phyloP scores from a whole-genome alignment of 2,113 vertebrate species.

The Pteropus alecto region DNA sequence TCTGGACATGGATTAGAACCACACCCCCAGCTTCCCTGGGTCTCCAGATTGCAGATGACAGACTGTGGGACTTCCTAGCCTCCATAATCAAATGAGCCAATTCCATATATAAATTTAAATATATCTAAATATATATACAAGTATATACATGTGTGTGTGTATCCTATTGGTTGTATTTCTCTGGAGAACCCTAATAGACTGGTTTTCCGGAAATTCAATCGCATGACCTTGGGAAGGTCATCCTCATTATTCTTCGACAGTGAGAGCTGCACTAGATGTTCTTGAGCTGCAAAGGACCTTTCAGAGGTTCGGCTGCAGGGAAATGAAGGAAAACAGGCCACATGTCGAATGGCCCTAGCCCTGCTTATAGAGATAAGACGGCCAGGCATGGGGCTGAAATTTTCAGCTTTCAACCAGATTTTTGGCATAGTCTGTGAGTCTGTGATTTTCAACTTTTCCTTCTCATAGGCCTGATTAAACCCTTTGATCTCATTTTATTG shows the following conservation, averaged over 20 bases:
- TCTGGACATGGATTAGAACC: not conserved
- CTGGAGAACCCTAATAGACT: not conserved
- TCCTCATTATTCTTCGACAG: not conserved
- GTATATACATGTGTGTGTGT: not conserved
- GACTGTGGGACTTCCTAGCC: not conserved
- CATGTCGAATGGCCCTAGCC: not conserved
- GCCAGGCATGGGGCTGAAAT: not conserved
- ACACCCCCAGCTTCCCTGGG: not conserved
- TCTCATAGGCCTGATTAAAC: not conserved
- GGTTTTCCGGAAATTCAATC: not conserved
- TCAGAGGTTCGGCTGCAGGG: not conserved
- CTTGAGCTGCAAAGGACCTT: not conserved
- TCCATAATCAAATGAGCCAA: not conserved
- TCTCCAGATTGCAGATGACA: no score
- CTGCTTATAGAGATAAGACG: not conserved
- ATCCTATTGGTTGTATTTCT: not conserved
- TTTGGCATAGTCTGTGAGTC: not conserved
- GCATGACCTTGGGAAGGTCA: not conserved
- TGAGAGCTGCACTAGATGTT: not conserved
- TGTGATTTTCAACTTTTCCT: not conserved
- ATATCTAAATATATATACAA: no score
- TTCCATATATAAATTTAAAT: not conserved
- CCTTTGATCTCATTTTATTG: constrained; percentile 55
- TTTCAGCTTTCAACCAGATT: not conserved
- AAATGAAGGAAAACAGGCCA: not conserved